Evolutionary conservation across 1,140 invertebrate species (phyloP).

Genomic region (Aphaenogaster rudis): DNA sequence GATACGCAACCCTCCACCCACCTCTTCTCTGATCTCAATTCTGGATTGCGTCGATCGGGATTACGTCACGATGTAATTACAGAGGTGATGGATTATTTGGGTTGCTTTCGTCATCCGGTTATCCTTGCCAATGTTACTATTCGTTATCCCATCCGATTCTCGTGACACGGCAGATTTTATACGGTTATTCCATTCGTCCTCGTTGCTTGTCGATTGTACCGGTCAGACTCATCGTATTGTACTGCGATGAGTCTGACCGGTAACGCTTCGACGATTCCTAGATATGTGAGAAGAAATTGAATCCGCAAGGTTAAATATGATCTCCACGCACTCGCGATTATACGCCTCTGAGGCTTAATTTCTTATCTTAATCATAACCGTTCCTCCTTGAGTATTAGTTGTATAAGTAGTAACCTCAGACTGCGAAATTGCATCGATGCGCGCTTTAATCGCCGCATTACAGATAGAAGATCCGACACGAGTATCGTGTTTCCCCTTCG

Average conservation of each 20-base stretch:
- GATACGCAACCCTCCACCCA: slow-evolving; percentile 36
- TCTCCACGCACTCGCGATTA: not conserved
- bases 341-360: not conserved
- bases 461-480: not conserved
- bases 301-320: slow-evolving; percentile 54
- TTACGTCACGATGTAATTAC: slow-evolving; percentile 58
- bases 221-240: not conserved
- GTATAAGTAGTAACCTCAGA: not conserved
- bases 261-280: slow-evolving; percentile 39
- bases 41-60: slow-evolving; percentile 20
- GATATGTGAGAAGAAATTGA: slow-evolving; percentile 59
- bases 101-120: slow-evolving; percentile 29
- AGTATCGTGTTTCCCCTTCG: not conserved
- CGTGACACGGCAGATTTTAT: slow-evolving; percentile 18
- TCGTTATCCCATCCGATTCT: not conserved
- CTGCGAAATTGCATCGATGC: slow-evolving; percentile 14
- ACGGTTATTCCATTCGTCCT: not conserved
- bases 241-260: not conserved
- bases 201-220: not conserved
- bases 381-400: slow-evolving; percentile 10
- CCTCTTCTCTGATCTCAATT: slow-evolving; percentile 1
- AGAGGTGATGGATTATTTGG: slow-evolving; percentile 25
- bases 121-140: slow-evolving; percentile 1
- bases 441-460: slow-evolving; percentile 14
- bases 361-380: slow-evolving; percentile 20